Percentiles rank a stretch among this genome's conserved stretches.
Evolutionary conservation across 2,797 vertebrate genomes (phyloP).

Genomic region (Xyrichtys novacula): DNA sequence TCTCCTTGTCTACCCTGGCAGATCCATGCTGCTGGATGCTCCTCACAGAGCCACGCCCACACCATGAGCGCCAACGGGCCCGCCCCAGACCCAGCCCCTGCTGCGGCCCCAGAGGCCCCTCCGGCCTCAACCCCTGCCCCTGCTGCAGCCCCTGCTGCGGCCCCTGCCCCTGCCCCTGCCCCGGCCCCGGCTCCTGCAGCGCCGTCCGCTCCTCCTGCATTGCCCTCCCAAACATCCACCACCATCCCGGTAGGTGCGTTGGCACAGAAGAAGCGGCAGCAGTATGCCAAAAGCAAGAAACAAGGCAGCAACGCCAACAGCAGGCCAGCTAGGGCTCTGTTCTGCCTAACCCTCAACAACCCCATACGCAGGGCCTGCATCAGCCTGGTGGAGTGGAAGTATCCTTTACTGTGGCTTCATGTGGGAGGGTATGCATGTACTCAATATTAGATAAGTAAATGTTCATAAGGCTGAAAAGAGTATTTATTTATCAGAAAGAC

Average conservation of each 20-base stretch:
- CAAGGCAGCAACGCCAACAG: constrained; percentile 96
- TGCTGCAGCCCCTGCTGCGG: constrained; percentile 76
- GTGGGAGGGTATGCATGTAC: background rate
- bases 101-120: constrained; percentile 82
- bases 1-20: constrained; percentile 90
- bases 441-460: background rate
- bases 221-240: constrained; percentile 75
- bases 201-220: constrained; percentile 62
- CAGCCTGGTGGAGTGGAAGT: constrained; percentile 99
- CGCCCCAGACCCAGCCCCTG: constrained; percentile 83
- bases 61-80: constrained; percentile 95
- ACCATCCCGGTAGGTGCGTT: constrained; percentile 93
- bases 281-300: constrained; percentile 99
- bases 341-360: constrained; percentile 99
- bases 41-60: constrained; percentile 93
- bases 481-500: background rate
- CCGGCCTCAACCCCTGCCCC: constrained; percentile 65
- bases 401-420: constrained; percentile 88
- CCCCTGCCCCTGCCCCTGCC: constrained; percentile 84
- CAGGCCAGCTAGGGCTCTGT: constrained; percentile 95
- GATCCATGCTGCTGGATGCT: constrained; percentile 94
- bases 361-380: constrained; percentile 99
- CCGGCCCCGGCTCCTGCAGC: constrained; percentile 63
- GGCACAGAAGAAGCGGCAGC: constrained; percentile 99
- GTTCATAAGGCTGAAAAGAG: background rate